Percentiles rank a stretch among this genome's conserved stretches.
phyloP scores from a whole-genome alignment of 2,888 invertebrate genomes.

The Fragum sueziense region DNA sequence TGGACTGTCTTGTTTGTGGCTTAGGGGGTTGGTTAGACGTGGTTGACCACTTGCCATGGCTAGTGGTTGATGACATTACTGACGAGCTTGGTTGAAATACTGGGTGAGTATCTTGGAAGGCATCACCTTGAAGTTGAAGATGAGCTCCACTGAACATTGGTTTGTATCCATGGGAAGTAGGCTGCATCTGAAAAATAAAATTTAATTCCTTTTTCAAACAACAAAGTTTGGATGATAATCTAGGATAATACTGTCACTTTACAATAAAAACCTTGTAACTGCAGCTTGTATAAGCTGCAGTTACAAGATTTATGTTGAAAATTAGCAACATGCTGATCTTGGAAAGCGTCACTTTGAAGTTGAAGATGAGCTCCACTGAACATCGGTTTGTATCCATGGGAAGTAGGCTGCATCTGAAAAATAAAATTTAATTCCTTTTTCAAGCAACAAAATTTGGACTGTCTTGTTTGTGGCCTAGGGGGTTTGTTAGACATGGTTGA shows the following conservation, averaged over 20 bases:
- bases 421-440: not conserved
- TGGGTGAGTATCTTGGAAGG: not conserved
- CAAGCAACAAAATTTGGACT: too few species aligned
- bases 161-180: not conserved
- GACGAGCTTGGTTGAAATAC: not conserved
- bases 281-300: too few species aligned
- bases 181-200: too few species aligned
- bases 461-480: not conserved
- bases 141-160: slow-evolving; percentile 6
- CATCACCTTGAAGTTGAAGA: slow-evolving; percentile 2
- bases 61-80: not conserved
- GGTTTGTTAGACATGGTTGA: not conserved
- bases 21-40: not conserved
- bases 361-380: slow-evolving; percentile 12
- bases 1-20: not conserved
- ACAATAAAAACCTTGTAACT: too few species aligned
- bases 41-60: not conserved
- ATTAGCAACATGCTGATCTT: too few species aligned
- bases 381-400: not conserved
- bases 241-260: too few species aligned
- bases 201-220: too few species aligned
- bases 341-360: not conserved
- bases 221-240: too few species aligned
- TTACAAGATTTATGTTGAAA: too few species aligned
- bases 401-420: not conserved